These are phyloP conservation scores for Heliopora coerulea DNA, from an alignment of 92 coral and sea anemone genomes.

Conservation along the genomic window DNA sequence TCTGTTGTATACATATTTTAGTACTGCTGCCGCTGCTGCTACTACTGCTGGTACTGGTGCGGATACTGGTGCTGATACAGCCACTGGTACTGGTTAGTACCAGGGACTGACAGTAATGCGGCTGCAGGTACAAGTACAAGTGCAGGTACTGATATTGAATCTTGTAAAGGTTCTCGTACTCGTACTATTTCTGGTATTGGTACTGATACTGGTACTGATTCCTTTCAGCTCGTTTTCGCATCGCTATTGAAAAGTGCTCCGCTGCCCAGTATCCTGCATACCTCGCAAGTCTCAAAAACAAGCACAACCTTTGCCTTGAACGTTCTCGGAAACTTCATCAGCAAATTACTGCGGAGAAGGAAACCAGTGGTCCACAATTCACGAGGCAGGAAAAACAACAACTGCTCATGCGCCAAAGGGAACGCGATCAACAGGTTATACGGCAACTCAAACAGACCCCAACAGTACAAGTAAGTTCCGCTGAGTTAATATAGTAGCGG, in stretches of 20 bases:
- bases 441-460: constrained; percentile 63
- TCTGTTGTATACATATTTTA: too few relatives aligned
- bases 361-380: constrained; percentile 20
- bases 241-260: constrained; percentile 56
- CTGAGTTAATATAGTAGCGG: too few relatives aligned
- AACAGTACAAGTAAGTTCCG: constrained; percentile 62
- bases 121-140: too few relatives aligned
- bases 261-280: constrained; percentile 41
- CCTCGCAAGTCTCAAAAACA: constrained; percentile 52
- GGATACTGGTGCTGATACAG: too few relatives aligned
- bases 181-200: neutral
- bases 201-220: constrained; percentile 14
- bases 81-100: too few relatives aligned
- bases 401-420: constrained; percentile 64
- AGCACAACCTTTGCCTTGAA: constrained; percentile 5
- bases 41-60: too few relatives aligned
- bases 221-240: constrained; percentile 56
- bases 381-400: constrained; percentile 61
- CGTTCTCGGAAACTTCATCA: constrained; percentile 28
- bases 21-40: too few relatives aligned
- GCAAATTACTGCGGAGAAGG: constrained; percentile 4
- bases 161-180: too few relatives aligned
- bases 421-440: constrained; percentile 64
- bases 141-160: too few relatives aligned
- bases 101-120: too few relatives aligned